Percentiles rank a stretch among this genome's conserved stretches.
Evolutionary conservation across 1,140 invertebrate genomes (phyloP).

Genomic region (Chionoecetes opilio): DNA sequence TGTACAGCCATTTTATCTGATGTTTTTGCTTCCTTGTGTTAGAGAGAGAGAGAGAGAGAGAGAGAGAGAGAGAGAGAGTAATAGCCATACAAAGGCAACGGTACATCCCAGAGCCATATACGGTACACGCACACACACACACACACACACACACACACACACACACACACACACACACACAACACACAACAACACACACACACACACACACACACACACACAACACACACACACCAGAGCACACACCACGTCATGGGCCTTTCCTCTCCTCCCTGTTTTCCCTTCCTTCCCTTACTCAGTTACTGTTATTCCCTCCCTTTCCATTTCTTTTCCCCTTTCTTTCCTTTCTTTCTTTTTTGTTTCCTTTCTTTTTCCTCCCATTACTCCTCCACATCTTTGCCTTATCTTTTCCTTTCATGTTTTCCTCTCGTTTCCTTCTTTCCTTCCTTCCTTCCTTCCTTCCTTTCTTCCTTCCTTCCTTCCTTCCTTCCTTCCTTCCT

Average conservation of each 20-base stretch:
- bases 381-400: not conserved
- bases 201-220: too few relatives aligned
- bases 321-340: too few relatives aligned
- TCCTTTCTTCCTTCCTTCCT: not conserved
- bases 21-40: not conserved
- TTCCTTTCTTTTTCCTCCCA: not conserved
- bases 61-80: not conserved
- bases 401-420: not conserved
- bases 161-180: not conserved
- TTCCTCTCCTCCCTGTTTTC: too few relatives aligned
- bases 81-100: not conserved
- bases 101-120: not conserved
- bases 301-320: too few relatives aligned
- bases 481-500: not conserved
- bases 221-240: too few relatives aligned
- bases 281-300: too few relatives aligned
- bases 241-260: too few relatives aligned
- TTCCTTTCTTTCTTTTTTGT: too few relatives aligned
- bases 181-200: too few relatives aligned
- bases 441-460: not conserved
- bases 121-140: not conserved
- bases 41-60: not conserved
- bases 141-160: constrained; percentile 18
- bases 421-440: not conserved
- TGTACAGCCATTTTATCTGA: not conserved